Percentiles rank a stretch among this genome's conserved stretches.
Conservation (phyloP, 2,888 invertebrate species). For the Drosophila lacicola region DNA sequence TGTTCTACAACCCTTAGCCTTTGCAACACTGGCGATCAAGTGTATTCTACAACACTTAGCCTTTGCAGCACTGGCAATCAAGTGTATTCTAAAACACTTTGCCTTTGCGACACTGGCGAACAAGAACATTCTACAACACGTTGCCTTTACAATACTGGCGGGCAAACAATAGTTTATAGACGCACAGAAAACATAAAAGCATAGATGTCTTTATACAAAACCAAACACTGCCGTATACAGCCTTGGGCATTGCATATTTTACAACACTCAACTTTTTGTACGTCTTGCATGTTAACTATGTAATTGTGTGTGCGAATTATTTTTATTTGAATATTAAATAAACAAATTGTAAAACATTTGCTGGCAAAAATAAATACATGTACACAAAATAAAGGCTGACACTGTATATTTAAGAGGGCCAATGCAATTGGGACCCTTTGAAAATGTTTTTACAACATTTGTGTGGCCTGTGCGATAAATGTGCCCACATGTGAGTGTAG, state of each 20-base stretch:
- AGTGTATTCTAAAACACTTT: too few species aligned
- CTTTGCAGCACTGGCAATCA: too few species aligned
- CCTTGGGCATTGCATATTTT: conserved; percentile 6
- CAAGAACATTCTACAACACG: too few species aligned
- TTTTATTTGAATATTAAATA: conserved; percentile 63
- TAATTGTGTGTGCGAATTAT: neutral
- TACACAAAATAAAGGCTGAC: conserved; percentile 26
- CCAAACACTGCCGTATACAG: neutral
- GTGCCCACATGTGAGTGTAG: neutral
- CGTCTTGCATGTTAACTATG: neutral
- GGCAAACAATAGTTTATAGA: too few species aligned
- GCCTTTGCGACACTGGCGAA: too few species aligned
- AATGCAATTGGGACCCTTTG: conserved; percentile 55
- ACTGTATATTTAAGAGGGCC: conserved; percentile 13
- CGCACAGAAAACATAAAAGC: too few species aligned
- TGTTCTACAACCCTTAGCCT: too few species aligned
- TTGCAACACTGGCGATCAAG: too few species aligned
- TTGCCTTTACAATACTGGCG: too few species aligned
- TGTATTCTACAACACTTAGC: too few species aligned
- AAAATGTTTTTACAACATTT: conserved; percentile 75
- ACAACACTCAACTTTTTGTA: neutral
- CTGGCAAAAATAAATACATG: conserved; percentile 21
- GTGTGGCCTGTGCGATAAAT: conserved; percentile 25
- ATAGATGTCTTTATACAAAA: too few species aligned
- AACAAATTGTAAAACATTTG: conserved; percentile 36